Base-by-base conservation (phyloP, 1,140 invertebrate species). In the Drosophila simulans region DNA sequence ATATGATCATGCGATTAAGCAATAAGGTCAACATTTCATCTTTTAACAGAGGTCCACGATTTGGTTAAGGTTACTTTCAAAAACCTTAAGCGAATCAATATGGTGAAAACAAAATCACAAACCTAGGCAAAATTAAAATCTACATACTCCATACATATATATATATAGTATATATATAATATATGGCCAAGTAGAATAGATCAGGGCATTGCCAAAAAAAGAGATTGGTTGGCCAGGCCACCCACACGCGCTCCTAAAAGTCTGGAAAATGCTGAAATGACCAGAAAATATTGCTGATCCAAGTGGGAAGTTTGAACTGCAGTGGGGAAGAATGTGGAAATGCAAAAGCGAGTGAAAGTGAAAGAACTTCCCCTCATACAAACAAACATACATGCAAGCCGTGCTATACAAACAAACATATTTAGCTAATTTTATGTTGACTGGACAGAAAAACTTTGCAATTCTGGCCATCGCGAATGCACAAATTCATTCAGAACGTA, bases 381-480 rank as follows among this genome's bases (percentile, higher is more conserved):
- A 15, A 31, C 45, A n/a, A 8, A 45, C 62, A 35, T 35, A 17
- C n/a, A 15, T n/a, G 20, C 39, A n/a, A 39, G n/a, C 17, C 17
- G 2, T 25, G 31, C 31, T 46, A 17, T 42, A 54, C 52, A 60
- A 54, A 52, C 42, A 43, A 40, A 40, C 63, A 69, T 48, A 65
- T 72, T 53, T 35, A 49, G 73, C 43, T 48, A 40, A 56, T 69
- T 58, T 76, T 59, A 20, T 77, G 73, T 68, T 77, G 73, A 76
- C 73, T 76, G 40, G 49, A 40, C 73, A 68, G 62, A 76, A 65
- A 65, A 49, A 27, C 35, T 43, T 51, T 37, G 71, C 71, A 73
- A 63, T 54, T 74, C 60, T 74, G 64, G 54, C 77, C 52, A 53
- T 31, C 20, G 37, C 56, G 35, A 55, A 56, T 59, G 39, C 65